These are phyloP conservation scores for Micronycteris hirsuta DNA, from an alignment of 2,113 vertebrate species.

Conservation along the genomic window DNA sequence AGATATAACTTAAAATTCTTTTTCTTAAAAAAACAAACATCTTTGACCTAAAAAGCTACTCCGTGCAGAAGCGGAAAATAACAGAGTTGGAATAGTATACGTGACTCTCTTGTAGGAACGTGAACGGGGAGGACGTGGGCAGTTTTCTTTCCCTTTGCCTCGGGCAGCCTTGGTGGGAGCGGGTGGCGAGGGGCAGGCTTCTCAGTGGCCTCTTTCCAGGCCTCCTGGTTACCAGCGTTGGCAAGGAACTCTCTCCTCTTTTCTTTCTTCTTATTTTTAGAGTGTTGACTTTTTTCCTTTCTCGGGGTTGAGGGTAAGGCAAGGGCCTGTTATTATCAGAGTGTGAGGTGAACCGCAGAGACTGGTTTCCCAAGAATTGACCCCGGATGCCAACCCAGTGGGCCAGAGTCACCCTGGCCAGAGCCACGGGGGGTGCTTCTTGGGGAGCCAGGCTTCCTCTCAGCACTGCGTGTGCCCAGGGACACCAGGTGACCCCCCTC, in stretches of 20 bases:
- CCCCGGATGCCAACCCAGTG: conserved; percentile 73
- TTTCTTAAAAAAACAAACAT: conserved; percentile 54
- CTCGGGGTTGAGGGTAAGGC: conserved; percentile 66
- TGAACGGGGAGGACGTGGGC: conserved; percentile 76
- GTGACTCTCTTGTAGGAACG: conserved; percentile 73
- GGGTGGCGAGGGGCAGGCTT: conserved; percentile 86
- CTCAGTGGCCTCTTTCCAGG: conserved; percentile 82
- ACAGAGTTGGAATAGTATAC: conserved; percentile 72
- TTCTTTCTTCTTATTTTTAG: conserved; percentile 83
- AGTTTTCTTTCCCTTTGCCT: conserved; percentile 65
- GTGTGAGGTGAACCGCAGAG: conserved; percentile 87
- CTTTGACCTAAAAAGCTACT: conserved; percentile 77
- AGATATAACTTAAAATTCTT: conserved; percentile 60
- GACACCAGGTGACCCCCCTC: accelerated
- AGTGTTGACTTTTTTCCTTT: conserved; percentile 81
- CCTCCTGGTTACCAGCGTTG: conserved; percentile 79
- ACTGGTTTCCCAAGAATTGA: conserved; percentile 77
- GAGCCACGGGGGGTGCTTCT: conserved; percentile 75
- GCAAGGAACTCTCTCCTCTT: conserved; percentile 82
- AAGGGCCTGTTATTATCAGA: conserved; percentile 88
- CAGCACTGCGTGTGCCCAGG: neutral
- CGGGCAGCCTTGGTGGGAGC: conserved; percentile 80
- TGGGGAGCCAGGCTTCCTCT: conserved; percentile 68
- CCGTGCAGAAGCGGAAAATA: conserved; percentile 76
- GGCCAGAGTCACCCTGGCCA: conserved; percentile 73